A percentile compares a stretch with the other conserved stretches of the same genome.
These are phyloP conservation scores for Synergus laeviventris DNA, from an alignment of 2,888 invertebrate genomes.

Conservation along the genomic window DNA sequence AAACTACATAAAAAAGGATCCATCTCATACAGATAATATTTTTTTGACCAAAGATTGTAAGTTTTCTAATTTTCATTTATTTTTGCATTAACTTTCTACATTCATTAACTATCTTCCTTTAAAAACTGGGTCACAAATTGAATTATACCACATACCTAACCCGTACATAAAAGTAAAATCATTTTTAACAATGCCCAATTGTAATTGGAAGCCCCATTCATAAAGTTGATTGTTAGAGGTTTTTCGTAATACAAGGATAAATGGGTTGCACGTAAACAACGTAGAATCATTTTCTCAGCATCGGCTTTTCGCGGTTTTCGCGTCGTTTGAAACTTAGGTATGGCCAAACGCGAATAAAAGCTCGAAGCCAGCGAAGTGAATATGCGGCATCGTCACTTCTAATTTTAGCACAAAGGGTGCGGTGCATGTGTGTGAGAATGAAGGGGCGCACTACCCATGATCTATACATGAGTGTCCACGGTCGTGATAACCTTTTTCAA, in stretches of 20 bases:
- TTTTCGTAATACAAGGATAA: not conserved
- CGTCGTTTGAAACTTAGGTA: slow-evolving; percentile 50
- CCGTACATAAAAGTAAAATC: not conserved
- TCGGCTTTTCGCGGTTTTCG: slow-evolving; percentile 35
- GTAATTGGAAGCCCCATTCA: not conserved
- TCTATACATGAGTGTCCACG: slow-evolving; percentile 25
- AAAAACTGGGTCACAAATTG: not conserved
- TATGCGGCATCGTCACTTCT: slow-evolving; percentile 71
- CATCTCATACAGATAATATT: too few species aligned
- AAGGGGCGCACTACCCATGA: slow-evolving; percentile 15
- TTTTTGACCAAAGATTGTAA: too few species aligned
- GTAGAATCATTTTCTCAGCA: slow-evolving; percentile 33
- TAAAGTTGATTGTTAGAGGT: not conserved
- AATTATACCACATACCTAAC: not conserved
- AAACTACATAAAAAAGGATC: too few species aligned
- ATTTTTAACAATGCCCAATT: not conserved
- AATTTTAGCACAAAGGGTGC: slow-evolving; percentile 74
- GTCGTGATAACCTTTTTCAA: slow-evolving; percentile 12
- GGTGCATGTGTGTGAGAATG: slow-evolving; percentile 48
- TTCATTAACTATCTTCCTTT: too few species aligned
- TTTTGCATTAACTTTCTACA: not conserved
- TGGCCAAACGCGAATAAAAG: slow-evolving; percentile 65
- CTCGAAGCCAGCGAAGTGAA: slow-evolving; percentile 67
- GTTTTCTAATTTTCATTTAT: not conserved
- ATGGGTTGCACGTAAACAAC: not conserved